Conservation (phyloP, 1,140 invertebrate genomes). For the Psilanteris sp. region DNA sequence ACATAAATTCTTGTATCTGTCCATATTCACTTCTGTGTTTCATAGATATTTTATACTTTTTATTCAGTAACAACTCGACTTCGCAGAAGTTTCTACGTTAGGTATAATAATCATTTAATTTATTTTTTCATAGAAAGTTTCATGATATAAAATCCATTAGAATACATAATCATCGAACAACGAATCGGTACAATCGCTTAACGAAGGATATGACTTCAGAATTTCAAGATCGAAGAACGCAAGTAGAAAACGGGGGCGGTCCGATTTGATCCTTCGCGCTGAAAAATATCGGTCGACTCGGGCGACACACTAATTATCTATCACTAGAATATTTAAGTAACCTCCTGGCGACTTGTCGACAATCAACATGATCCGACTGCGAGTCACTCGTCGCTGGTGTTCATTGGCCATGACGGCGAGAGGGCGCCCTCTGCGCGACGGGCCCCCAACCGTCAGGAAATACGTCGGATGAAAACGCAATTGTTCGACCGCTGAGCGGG, state of each 20-base stretch:
- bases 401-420: too few species aligned
- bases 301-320: conserved; percentile 36
- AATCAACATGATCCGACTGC: conserved; percentile 20
- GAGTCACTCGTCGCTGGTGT: conserved; percentile 1
- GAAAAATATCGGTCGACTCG: conserved; percentile 35
- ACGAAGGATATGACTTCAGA: too few species aligned
- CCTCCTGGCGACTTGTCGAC: conserved; percentile 35
- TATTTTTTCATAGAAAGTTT: conserved; percentile 8
- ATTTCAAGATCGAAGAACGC: too few species aligned
- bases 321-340: conserved; percentile 53
- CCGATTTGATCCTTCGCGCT: conserved; percentile 38
- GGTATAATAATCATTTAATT: conserved; percentile 10
- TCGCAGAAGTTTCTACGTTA: conserved; percentile 32
- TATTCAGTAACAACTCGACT: conserved; percentile 23
- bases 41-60: too few species aligned
- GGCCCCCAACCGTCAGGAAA: too few species aligned
- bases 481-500: too few species aligned
- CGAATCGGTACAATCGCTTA: too few species aligned
- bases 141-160: conserved; percentile 10
- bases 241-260: too few species aligned
- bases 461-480: too few species aligned
- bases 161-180: background rate
- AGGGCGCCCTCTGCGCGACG: too few species aligned
- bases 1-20: too few species aligned
- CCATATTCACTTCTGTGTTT: too few species aligned